A percentile compares a stretch with the other conserved stretches of the same genome.
Evolutionary conservation across 2,888 invertebrate species (phyloP).

Genomic region (Cremastinae sp.): DNA sequence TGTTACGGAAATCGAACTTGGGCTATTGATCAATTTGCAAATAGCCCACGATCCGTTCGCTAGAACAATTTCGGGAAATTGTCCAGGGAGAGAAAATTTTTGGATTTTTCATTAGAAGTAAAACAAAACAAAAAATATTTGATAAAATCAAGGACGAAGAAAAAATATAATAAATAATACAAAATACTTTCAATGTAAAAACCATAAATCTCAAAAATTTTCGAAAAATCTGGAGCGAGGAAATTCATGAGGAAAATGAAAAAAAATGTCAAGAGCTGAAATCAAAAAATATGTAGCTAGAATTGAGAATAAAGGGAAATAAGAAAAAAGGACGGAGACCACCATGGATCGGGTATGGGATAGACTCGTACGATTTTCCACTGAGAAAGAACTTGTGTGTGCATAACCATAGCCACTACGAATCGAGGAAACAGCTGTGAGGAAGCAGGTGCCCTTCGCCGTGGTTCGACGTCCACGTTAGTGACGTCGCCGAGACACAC

Average conservation of each 20-base stretch:
- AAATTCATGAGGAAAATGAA: not conserved
- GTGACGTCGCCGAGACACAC: conserved; percentile 75
- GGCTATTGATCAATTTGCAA: not conserved
- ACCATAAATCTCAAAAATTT: no score
- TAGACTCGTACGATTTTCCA: conserved; percentile 25
- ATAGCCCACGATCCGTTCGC: no score
- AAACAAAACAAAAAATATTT: no score
- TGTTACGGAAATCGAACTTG: not conserved
- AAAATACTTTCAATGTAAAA: no score
- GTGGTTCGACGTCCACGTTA: conserved; percentile 64
- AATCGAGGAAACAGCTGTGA: conserved; percentile 78
- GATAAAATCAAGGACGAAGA: no score
- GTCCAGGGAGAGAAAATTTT: no score
- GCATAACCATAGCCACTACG: conserved; percentile 61
- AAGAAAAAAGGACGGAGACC: conserved; percentile 8
- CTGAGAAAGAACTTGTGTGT: not conserved
- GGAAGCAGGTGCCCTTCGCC: conserved; percentile 76
- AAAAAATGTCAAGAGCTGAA: not conserved
- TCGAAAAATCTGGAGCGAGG: no score
- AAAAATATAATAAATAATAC: no score
- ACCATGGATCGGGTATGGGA: conserved; percentile 60
- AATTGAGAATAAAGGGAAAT: not conserved
- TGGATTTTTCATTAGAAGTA: no score
- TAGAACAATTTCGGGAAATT: no score
- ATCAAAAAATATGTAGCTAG: not conserved